phyloP scores from a whole-genome alignment of 1,140 invertebrate species.

The Piezodorus guildinii region DNA sequence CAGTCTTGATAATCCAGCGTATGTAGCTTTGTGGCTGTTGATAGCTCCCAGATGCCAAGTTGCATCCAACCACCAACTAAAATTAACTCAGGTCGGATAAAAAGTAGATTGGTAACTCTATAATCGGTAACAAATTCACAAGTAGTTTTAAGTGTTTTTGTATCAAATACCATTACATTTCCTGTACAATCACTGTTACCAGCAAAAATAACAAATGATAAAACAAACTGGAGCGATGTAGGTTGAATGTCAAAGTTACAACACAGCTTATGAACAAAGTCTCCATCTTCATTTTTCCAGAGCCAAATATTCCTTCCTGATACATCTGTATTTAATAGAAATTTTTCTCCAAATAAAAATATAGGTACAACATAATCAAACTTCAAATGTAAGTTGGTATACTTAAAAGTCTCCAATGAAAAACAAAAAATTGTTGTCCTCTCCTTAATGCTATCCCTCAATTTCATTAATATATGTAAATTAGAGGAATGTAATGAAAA shows the following conservation, averaged over 20 bases:
- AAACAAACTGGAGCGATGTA: not conserved
- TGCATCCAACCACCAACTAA: slow-evolving; percentile 7
- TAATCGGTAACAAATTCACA: slow-evolving; percentile 6
- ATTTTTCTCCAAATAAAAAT: slow-evolving; percentile 15
- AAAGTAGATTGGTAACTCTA: slow-evolving; percentile 11
- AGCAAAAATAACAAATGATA: slow-evolving; percentile 6
- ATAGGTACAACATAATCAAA: slow-evolving; percentile 16
- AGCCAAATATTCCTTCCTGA: not conserved
- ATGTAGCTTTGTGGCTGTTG: not conserved
- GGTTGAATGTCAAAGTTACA: slow-evolving; percentile 13
- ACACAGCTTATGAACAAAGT: not conserved
- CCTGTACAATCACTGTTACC: not conserved
- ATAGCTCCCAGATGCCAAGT: slow-evolving; percentile 6
- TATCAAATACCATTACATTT: slow-evolving; percentile 1
- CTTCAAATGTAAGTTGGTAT: not conserved
- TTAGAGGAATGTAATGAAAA: slow-evolving; percentile 8
- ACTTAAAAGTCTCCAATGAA: slow-evolving; percentile 17
- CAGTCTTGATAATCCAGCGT: slow-evolving; percentile 7
- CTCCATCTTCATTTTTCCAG: slow-evolving; percentile 9
- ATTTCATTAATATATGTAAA: slow-evolving; percentile 16
- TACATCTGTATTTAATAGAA: slow-evolving; percentile 13
- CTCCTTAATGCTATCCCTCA: not conserved
- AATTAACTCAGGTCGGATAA: slow-evolving; percentile 11
- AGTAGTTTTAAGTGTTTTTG: not conserved
- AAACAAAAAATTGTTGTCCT: slow-evolving; percentile 16